Conservation (phyloP, 1,140 invertebrate genomes). For the Tribolium castaneum region DNA sequence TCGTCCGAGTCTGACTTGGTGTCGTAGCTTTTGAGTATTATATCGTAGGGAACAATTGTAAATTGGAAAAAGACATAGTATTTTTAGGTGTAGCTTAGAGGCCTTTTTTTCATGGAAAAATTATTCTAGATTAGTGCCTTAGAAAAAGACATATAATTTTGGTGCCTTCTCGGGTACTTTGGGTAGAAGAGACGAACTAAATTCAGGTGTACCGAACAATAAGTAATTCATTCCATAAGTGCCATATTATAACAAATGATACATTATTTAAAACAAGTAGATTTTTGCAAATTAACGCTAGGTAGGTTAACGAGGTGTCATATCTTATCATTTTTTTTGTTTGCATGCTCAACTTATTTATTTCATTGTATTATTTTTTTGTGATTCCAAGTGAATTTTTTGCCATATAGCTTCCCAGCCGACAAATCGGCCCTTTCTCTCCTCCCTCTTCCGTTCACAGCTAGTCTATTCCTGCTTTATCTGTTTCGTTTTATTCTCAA, state of each 20-base stretch:
- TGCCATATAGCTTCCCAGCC: conserved; percentile 41
- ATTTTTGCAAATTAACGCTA: conserved; percentile 35
- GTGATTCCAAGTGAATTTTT: conserved; percentile 48
- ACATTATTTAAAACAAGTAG: conserved; percentile 43
- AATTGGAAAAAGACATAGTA: conserved; percentile 51
- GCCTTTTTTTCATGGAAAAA: conserved; percentile 47
- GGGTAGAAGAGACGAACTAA: conserved; percentile 18
- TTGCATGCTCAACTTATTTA: conserved; percentile 42
- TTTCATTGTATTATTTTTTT: conserved; percentile 46
- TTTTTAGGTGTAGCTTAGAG: conserved; percentile 46
- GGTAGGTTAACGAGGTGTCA: conserved; percentile 45
- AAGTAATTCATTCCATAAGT: conserved; percentile 54
- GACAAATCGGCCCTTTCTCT: conserved; percentile 38
- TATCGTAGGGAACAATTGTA: conserved; percentile 47
- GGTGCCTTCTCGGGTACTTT: conserved; percentile 52
- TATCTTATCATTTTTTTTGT: conserved; percentile 35
- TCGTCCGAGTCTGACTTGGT: neutral
- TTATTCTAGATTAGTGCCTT: conserved; percentile 51
- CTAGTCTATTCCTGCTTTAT: conserved; percentile 48
- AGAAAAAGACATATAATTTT: conserved; percentile 53
- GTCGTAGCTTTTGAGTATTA: conserved; percentile 19
- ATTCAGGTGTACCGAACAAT: conserved; percentile 23
- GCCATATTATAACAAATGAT: conserved; percentile 50
- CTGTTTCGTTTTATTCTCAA: conserved; percentile 44
- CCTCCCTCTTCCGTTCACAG: conserved; percentile 51